A percentile compares a stretch with the other conserved stretches of the same genome.
phyloP scores from a whole-genome alignment of 2,888 invertebrate genomes.

The Pomacea canaliculata region DNA sequence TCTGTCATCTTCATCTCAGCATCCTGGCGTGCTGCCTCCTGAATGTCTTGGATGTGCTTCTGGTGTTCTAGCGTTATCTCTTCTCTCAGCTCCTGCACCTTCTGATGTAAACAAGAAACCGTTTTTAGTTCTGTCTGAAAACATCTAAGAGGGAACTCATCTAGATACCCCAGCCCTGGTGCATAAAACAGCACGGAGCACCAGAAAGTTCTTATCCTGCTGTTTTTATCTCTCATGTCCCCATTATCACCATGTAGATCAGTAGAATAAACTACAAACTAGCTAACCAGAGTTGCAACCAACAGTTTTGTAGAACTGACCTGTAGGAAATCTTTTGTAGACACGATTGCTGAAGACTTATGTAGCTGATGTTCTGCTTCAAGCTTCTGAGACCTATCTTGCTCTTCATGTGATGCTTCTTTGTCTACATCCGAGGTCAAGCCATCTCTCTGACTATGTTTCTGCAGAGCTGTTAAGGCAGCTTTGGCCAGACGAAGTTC shows the following conservation, averaged over 20 bases:
- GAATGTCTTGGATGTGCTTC: conserved; percentile 46
- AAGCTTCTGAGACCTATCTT: conserved; percentile 15
- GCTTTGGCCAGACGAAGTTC: conserved; percentile 52
- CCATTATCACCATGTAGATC: no score
- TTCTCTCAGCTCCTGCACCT: conserved; percentile 49
- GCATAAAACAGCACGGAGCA: no score
- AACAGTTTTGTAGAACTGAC: conserved; percentile 18
- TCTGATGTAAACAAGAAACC: conserved; percentile 35
- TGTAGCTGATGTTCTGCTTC: conserved; percentile 28
- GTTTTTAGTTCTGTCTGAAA: not conserved
- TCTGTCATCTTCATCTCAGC: conserved; percentile 47
- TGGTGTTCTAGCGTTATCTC: conserved; percentile 50
- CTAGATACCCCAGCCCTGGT: not conserved
- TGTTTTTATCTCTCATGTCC: no score
- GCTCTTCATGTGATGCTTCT: conserved; percentile 20
- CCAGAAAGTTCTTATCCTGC: no score
- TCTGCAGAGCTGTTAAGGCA: conserved; percentile 42
- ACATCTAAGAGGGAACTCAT: not conserved
- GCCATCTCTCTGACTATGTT: conserved; percentile 37
- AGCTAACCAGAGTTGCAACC: no score
- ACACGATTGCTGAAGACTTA: conserved; percentile 39
- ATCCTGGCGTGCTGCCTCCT: conserved; percentile 41
- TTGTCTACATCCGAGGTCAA: conserved; percentile 18
- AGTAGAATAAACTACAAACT: no score
- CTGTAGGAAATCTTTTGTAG: conserved; percentile 34